Conservation (phyloP, 1,140 invertebrate genomes). For the Charaxes varanes region DNA sequence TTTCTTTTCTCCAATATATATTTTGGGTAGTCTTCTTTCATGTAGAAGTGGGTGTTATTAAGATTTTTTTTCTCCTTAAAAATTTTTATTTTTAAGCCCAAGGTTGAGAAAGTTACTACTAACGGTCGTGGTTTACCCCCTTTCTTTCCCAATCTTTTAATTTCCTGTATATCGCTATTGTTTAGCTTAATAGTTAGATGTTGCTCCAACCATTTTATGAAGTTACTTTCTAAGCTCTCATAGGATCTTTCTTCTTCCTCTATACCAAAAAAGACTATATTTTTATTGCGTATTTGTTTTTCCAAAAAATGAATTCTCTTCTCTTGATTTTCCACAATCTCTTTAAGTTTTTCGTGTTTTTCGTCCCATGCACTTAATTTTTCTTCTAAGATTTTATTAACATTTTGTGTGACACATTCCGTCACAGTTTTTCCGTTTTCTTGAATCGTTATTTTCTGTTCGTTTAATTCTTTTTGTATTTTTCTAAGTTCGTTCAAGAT, state of each 20-base stretch:
- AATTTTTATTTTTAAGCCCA: slow-evolving; percentile 10
- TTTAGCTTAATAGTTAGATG: not conserved
- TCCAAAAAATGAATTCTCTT: slow-evolving; percentile 6
- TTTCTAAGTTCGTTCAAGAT: not conserved
- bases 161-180: slow-evolving; percentile 1
- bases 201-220: not conserved
- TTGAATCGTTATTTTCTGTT: not conserved
- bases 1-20: slow-evolving; percentile 11
- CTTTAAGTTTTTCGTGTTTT: slow-evolving; percentile 10
- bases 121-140: slow-evolving; percentile 8
- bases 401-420: slow-evolving; percentile 1
- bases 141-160: slow-evolving; percentile 4
- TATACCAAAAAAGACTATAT: slow-evolving; percentile 7
- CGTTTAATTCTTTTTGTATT: slow-evolving; percentile 3
- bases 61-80: slow-evolving; percentile 1
- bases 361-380: slow-evolving; percentile 1
- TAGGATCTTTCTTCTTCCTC: slow-evolving; percentile 8
- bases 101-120: slow-evolving; percentile 12
- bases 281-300: slow-evolving; percentile 3
- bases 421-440: slow-evolving; percentile 1
- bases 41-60: slow-evolving; percentile 11
- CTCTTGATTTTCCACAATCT: slow-evolving; percentile 8
- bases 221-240: not conserved
- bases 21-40: slow-evolving; percentile 11
- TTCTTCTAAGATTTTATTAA: slow-evolving; percentile 5